Percentiles rank a stretch among this genome's conserved stretches.
Conservation (phyloP, 2,113 vertebrate species). For the Talpa occidentalis region DNA sequence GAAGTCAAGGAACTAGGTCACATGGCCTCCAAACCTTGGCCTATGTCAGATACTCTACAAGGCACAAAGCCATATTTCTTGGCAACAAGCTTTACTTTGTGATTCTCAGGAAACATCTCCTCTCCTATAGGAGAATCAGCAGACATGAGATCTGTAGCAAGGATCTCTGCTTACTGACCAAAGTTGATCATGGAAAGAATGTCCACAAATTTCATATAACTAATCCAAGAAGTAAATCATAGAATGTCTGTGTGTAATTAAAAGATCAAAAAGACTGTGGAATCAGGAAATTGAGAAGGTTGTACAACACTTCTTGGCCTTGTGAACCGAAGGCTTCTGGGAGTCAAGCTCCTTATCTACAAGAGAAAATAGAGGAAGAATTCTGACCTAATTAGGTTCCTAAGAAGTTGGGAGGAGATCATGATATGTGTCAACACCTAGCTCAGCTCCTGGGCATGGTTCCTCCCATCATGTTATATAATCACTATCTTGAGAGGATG, state of each 20-base stretch:
- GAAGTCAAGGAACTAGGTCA: not conserved
- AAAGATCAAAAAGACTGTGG: not conserved
- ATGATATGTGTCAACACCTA: not conserved
- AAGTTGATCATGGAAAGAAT: slow-evolving; percentile 8
- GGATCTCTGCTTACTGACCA: not conserved
- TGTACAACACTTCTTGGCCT: not conserved
- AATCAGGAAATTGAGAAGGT: not conserved
- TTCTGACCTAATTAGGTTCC: slow-evolving; percentile 32
- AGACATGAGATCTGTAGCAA: not conserved
- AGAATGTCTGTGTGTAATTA: not conserved
- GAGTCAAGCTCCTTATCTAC: not conserved
- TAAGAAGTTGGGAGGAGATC: not conserved
- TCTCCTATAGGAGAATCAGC: not conserved
- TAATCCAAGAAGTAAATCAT: not conserved
- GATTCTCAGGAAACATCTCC: not conserved
- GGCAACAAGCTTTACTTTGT: not conserved
- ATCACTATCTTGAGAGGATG: not conserved
- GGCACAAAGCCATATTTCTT: not conserved
- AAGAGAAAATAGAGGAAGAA: slow-evolving; percentile 44
- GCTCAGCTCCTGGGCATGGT: not conserved
- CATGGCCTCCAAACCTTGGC: not conserved
- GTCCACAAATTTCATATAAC: not conserved
- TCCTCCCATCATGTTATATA: slow-evolving; percentile 35
- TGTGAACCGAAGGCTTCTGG: not conserved
- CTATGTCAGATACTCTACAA: not conserved